Evolutionary conservation across 1,140 invertebrate species (phyloP).

Genomic region (Parapsyche elsis): DNA sequence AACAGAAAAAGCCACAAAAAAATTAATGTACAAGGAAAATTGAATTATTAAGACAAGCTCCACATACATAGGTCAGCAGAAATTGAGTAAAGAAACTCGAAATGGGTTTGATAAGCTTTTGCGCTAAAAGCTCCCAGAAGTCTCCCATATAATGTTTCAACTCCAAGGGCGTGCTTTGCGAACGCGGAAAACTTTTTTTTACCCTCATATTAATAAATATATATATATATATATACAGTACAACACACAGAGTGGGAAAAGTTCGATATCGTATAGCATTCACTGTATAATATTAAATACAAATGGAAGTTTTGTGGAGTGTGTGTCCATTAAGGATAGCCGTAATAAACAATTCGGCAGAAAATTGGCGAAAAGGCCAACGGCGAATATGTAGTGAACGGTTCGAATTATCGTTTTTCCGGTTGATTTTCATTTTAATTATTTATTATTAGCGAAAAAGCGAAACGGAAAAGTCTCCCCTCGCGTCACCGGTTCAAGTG

Average conservation of each 20-base stretch:
- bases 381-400: neutral
- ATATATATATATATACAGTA: neutral
- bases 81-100: neutral
- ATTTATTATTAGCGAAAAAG: too few relatives aligned
- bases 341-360: conserved; percentile 13
- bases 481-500: too few relatives aligned
- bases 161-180: neutral
- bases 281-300: neutral
- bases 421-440: neutral
- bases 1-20: neutral
- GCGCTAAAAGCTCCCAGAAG: neutral
- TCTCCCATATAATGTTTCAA: conserved; percentile 24
- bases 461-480: too few relatives aligned
- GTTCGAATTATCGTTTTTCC: neutral
- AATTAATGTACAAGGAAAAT: neutral
- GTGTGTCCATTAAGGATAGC: neutral
- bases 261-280: conserved; percentile 20
- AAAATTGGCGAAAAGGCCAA: neutral
- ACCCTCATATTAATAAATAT: neutral
- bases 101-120: conserved; percentile 6
- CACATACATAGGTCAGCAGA: neutral
- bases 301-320: conserved; percentile 14
- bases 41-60: neutral
- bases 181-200: neutral
- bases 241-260: neutral